Evolutionary conservation across 2,888 invertebrate genomes (phyloP), one percentile per base, ranked within the genome.

Genomic region (Ariolimax columbianus): DNA sequence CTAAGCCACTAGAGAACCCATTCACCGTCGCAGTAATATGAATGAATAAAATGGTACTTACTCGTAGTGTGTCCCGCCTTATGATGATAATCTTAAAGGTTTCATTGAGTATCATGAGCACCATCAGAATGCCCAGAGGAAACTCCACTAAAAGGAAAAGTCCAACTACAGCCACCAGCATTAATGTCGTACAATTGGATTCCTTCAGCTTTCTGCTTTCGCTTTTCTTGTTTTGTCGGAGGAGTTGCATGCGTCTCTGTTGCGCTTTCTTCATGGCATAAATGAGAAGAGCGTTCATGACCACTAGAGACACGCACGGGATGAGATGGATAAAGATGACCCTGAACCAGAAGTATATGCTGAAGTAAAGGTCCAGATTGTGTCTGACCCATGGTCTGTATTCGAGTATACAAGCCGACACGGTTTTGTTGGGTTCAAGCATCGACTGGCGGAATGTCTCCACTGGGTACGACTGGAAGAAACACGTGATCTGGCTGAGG

Each of bases 271-370:
- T 95, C 96, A 99, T 96, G 0, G 98, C 97, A 81, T 96, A 95
- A 93, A 98, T 97, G 6, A 99, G 95, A 17, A 98, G 95, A 0
- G 97, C 96, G 93, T 98, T 98, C 80, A 99, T 95, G 33, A 97
- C 96, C 0, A 98, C 97, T 70, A 99, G 95, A 2, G 97, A 96
- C 19, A 97, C 96, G 95, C 98, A 98, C 0, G 98, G 98, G 85
- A 97, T 95, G 88, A 97, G 95, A 93, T 98, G 97, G n/a, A 98
- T 97, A 94, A 97, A 97, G 14, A 98, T 94, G 23, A 98, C 97
- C 26, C 98, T 95, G 94, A 98, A 98, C 92, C 96, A 96, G 95
- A 96, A 95, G 88, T 95, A 95, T 19, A 96, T 95, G 86, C 96
- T 96, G 95, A 96, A 98, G 95, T 97, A 98, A 11, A 96, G 95